Evolutionary conservation across 2,113 vertebrate genomes (phyloP).

Genomic region (Atractosteus spatula): DNA sequence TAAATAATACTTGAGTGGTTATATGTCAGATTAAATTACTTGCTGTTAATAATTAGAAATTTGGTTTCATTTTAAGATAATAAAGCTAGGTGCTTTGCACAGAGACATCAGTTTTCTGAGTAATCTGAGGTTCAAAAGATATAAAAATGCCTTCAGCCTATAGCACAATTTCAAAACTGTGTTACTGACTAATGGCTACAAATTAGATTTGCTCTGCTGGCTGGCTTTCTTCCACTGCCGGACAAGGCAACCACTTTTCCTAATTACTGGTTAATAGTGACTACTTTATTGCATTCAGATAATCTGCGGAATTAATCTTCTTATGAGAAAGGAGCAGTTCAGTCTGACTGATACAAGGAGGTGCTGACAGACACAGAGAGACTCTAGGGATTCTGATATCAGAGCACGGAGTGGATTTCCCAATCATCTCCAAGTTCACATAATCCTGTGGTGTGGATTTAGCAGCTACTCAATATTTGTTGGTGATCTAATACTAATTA

Average conservation of each 20-base stretch:
- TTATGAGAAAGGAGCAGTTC: slow-evolving; percentile 44
- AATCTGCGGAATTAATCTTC: slow-evolving; percentile 64
- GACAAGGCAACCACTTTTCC: slow-evolving; percentile 45
- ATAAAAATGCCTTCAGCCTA: no score
- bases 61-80: no score
- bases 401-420: slow-evolving; percentile 45
- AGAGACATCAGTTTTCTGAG: no score
- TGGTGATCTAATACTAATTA: slow-evolving; percentile 45
- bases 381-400: slow-evolving; percentile 34
- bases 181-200: no score
- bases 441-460: slow-evolving; percentile 61
- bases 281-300: slow-evolving; percentile 53
- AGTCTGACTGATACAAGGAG: slow-evolving; percentile 42
- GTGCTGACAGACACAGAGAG: slow-evolving; percentile 53
- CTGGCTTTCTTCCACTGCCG: slow-evolving; percentile 29
- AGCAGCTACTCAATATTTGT: slow-evolving; percentile 45
- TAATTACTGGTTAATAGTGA: slow-evolving; percentile 52
- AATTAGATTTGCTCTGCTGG: slow-evolving; percentile 21
- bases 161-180: no score
- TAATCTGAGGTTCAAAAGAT: no score
- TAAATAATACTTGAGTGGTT: no score
- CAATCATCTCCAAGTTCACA: slow-evolving; percentile 62
- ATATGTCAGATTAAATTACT: no score
- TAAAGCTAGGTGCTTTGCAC: no score
- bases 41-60: no score